Evolutionary conservation across 1,140 invertebrate species (phyloP).

Genomic region (Ctenoplectra terminalis): DNA sequence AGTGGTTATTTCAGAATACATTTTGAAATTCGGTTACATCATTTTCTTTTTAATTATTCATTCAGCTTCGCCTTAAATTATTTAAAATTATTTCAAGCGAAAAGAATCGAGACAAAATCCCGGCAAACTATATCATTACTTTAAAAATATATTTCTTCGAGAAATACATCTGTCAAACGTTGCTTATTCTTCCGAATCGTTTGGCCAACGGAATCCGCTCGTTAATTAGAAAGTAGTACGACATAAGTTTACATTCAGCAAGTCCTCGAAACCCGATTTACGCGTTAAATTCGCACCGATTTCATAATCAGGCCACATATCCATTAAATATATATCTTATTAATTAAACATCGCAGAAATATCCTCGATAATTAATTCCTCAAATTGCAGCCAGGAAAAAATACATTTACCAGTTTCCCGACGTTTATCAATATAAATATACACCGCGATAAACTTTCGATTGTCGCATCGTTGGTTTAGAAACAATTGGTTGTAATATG

Average conservation of each 20-base stretch:
- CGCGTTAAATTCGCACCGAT: not conserved
- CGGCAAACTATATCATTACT: not conserved
- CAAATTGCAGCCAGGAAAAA: not conserved
- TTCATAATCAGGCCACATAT: not conserved
- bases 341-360: not conserved
- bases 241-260: slow-evolving; percentile 27
- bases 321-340: not conserved
- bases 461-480: too few relatives aligned
- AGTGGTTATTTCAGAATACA: not conserved
- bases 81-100: too few relatives aligned
- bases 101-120: too few relatives aligned
- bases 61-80: not conserved
- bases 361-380: too few relatives aligned
- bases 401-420: not conserved
- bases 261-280: slow-evolving; percentile 29
- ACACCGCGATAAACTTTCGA: too few relatives aligned
- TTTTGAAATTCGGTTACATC: not conserved
- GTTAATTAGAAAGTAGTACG: slow-evolving; percentile 46
- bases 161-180: not conserved
- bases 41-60: not conserved
- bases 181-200: not conserved
- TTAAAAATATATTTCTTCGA: not conserved
- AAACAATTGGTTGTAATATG: too few relatives aligned
- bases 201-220: not conserved
- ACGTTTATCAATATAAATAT: too few relatives aligned